phyloP scores from a whole-genome alignment of 2,888 invertebrate genomes.

The Euplagia quadripunctaria region DNA sequence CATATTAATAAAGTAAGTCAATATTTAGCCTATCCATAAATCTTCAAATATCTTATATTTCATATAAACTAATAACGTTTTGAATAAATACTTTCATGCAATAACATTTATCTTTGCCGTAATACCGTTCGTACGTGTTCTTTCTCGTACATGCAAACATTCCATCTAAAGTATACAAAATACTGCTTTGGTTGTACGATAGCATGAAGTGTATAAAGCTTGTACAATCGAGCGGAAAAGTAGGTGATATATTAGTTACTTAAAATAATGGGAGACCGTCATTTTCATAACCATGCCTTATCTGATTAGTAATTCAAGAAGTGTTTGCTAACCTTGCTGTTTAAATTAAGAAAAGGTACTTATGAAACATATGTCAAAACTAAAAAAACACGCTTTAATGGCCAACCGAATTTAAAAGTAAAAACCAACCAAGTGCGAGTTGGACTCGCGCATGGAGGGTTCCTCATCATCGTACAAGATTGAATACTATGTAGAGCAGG shows the following conservation, averaged over 20 bases:
- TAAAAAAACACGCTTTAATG: too few relatives aligned
- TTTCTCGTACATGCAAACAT: neutral
- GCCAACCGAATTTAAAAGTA: too few relatives aligned
- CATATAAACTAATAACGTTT: neutral
- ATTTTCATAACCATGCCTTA: neutral
- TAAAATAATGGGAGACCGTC: neutral
- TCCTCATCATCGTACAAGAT: too few relatives aligned
- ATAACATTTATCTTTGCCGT: neutral
- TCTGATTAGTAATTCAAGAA: neutral
- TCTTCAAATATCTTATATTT: too few relatives aligned
- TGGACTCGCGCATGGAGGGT: too few relatives aligned
- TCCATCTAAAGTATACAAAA: neutral
- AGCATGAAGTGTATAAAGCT: neutral
- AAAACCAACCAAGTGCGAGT: too few relatives aligned
- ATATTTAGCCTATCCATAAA: neutral
- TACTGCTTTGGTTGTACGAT: neutral
- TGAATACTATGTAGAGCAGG: too few relatives aligned
- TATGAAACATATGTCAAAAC: neutral
- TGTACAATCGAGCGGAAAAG: conserved; percentile 8
- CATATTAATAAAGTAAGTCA: neutral
- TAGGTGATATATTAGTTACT: neutral
- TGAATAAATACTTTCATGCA: neutral
- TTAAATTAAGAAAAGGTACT: neutral
- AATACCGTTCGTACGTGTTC: conserved; percentile 1
- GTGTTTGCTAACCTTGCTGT: neutral